Evolutionary conservation across 2,113 vertebrate species (phyloP).

Genomic region (Passerina amoena): DNA sequence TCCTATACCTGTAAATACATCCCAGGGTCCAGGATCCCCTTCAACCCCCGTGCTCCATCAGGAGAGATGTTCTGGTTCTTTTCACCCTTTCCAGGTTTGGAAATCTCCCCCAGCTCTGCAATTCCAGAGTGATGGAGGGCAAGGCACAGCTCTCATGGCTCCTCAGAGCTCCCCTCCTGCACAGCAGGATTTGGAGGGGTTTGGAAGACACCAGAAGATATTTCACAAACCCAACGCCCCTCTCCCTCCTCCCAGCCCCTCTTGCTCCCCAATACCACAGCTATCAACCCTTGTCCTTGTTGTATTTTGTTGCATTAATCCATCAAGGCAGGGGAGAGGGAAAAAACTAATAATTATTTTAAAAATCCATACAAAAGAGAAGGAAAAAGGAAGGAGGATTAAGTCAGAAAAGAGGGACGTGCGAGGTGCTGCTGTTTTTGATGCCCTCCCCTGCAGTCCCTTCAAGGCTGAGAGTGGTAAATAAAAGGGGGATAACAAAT

Average conservation of each 20-base stretch:
- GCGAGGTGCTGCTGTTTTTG: rapidly evolving
- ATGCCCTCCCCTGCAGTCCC: neutral
- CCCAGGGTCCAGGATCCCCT: neutral
- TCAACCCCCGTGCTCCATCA: rapidly evolving
- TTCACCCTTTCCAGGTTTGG: neutral
- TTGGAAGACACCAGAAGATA: neutral
- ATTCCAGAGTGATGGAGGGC: rapidly evolving
- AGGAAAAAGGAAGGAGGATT: neutral
- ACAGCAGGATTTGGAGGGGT: neutral
- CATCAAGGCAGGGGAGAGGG: neutral
- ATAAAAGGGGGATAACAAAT: neutral
- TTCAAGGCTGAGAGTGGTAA: neutral
- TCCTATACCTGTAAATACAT: neutral
- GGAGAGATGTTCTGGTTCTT: neutral
- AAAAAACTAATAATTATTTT: neutral
- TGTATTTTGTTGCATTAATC: neutral
- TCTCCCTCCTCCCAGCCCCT: neutral
- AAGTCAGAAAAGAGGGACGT: neutral
- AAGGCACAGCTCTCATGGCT: neutral
- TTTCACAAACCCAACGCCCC: neutral
- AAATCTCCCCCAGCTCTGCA: neutral
- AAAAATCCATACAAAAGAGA: neutral
- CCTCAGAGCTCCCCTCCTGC: neutral
- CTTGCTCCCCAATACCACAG: rapidly evolving
- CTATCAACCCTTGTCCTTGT: neutral